phyloP scores from a whole-genome alignment of 2,797 vertebrate genomes.

The Salarias fasciatus region DNA sequence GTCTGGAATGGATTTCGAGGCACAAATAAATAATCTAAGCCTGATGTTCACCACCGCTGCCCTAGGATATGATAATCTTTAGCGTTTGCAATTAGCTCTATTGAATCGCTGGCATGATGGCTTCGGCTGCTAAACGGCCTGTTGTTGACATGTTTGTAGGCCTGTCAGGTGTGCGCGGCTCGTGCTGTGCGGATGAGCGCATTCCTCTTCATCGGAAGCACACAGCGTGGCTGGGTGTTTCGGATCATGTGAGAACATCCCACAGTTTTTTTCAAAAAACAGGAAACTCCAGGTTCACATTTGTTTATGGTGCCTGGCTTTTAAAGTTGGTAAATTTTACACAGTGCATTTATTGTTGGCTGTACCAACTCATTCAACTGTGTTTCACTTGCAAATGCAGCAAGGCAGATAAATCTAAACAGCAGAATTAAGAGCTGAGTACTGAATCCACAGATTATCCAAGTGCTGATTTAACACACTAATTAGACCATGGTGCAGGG shows the following conservation, averaged over 20 bases:
- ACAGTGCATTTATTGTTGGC: conserved; percentile 1
- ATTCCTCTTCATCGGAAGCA: conserved; percentile 15
- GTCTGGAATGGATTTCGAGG: conserved; percentile 42
- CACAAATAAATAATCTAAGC: conserved; percentile 37
- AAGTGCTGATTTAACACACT: conserved; percentile 74
- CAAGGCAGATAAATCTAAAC: conserved; percentile 47
- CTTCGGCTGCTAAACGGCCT: conserved; percentile 49
- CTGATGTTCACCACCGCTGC: conserved; percentile 42
- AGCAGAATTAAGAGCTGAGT: conserved; percentile 48
- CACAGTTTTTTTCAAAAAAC: not conserved
- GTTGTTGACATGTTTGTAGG: conserved; percentile 58
- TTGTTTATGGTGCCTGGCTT: conserved; percentile 13
- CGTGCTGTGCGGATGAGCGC: conserved; percentile 5
- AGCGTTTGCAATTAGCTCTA: conserved; percentile 57
- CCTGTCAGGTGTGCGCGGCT: conserved; percentile 48
- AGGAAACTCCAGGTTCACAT: conserved; percentile 1
- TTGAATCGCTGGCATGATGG: conserved; percentile 48
- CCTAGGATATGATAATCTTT: conserved; percentile 39
- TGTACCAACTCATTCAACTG: conserved; percentile 12
- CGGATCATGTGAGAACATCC: not conserved
- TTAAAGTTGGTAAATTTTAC: not conserved
- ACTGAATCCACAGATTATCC: conserved; percentile 72
- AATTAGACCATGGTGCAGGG: conserved; percentile 76
- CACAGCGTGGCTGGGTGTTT: conserved; percentile 18
- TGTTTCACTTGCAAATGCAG: conserved; percentile 5